Evolutionary conservation across 1,140 invertebrate genomes (phyloP), one percentile per base, ranked within the genome.

Genomic region (Eulimnadia texana): DNA sequence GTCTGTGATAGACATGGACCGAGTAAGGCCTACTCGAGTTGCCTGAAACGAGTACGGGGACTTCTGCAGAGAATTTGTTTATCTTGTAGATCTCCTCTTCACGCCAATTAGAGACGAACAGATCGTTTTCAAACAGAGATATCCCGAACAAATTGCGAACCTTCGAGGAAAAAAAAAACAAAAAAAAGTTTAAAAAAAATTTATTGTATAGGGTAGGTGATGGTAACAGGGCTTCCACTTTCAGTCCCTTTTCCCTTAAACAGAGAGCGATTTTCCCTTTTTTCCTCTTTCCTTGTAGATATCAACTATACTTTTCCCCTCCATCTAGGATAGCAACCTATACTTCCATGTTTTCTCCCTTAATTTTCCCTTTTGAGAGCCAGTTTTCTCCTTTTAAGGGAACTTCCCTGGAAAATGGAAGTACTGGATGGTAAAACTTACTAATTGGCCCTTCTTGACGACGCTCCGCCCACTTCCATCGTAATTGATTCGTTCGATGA

Each of bases 401-500:
- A n/a, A n/a, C n/a, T n/a, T n/a, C n/a, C n/a, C n/a, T n/a, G n/a
- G n/a, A n/a, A n/a, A n/a, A n/a, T n/a, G n/a, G n/a, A n/a, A n/a
- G n/a, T 47, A 47, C 42, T 47, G n/a, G n/a, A 55, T 9, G 9
- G 25, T 24, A 22, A 42, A 24, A 23, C 71, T 71, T 61, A 80
- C 80, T 64, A 71, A 72, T 65, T 74, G 74, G 51, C 77, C 78
- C 71, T 79, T 80, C 49, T 80, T 76, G 20, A 88, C 73, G 0
- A 82, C 84, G 71, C 76, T 78, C 51, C 84, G 73, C 66, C 82
- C 78, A 1, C 71, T 70, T 20, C 85, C 84, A 68, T 83, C 76
- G 70, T 87, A 87, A 74, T 84, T 79, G 3, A 83, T 78, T 52
- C 80, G 72, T 70, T 85, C 85, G 13, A 86, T 79, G 67, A 79